These are phyloP conservation scores for Tuberolachnus salignus DNA, from an alignment of 2,888 invertebrate species.

Conservation along the genomic window DNA sequence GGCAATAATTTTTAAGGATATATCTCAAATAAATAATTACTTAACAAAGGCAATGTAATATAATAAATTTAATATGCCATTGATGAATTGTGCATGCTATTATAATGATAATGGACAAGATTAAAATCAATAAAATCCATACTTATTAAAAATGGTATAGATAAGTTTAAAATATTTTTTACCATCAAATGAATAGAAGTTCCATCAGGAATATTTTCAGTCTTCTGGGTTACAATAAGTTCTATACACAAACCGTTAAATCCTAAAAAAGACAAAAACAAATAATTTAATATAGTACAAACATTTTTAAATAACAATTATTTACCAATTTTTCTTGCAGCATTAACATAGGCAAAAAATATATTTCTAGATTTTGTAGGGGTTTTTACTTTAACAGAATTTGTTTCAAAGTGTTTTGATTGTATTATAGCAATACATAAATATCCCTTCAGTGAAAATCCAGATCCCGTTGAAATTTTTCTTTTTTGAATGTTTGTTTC, in stretches of 20 bases:
- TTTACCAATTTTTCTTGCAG: conserved; percentile 40
- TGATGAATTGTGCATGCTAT: too few relatives aligned
- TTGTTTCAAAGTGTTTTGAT: conserved; percentile 25
- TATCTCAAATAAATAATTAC: too few relatives aligned
- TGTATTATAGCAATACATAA: conserved; percentile 45
- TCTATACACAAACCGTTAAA: conserved; percentile 12
- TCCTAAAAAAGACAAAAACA: neutral
- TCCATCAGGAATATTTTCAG: conserved; percentile 42
- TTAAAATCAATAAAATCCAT: too few relatives aligned
- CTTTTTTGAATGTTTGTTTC: conserved; percentile 3
- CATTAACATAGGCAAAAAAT: conserved; percentile 43
- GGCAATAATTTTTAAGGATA: too few relatives aligned
- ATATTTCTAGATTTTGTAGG: conserved; percentile 49
- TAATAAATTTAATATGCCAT: too few relatives aligned
- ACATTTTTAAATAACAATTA: neutral
- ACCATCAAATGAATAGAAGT: conserved; percentile 46
- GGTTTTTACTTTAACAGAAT: neutral
- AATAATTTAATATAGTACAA: neutral
- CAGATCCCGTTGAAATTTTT: neutral
- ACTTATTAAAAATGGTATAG: too few relatives aligned
- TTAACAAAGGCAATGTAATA: too few relatives aligned
- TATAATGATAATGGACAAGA: too few relatives aligned
- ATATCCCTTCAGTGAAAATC: conserved; percentile 27
- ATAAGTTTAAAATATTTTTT: neutral
- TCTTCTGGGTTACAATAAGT: conserved; percentile 37